Conservation (phyloP, 2,888 invertebrate genomes). For the Cosmia trapezina region DNA sequence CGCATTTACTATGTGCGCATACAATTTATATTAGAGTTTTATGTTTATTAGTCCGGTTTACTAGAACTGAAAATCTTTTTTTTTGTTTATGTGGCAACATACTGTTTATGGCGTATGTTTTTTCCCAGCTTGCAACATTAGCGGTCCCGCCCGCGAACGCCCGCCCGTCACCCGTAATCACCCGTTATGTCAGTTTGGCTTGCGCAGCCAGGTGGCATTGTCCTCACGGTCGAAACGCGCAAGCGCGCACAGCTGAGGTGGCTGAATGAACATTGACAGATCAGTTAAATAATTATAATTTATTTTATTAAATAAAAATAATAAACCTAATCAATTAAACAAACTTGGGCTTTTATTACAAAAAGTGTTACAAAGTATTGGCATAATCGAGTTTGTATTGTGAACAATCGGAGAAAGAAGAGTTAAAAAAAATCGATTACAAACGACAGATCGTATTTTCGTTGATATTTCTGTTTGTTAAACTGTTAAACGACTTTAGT, state of each 20-base stretch:
- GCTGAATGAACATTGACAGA: constrained; percentile 82
- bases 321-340: constrained; percentile 69
- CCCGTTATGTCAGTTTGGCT: constrained; percentile 76
- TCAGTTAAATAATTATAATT: constrained; percentile 71
- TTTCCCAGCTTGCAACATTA: constrained; percentile 60
- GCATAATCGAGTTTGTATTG: constrained; percentile 62
- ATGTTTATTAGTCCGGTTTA: neutral
- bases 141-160: constrained; percentile 65
- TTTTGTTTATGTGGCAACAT: constrained; percentile 34
- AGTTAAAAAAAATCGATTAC: constrained; percentile 84
- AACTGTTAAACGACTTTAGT: constrained; percentile 75
- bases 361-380: constrained; percentile 76
- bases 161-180: constrained; percentile 58
- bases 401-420: constrained; percentile 69
- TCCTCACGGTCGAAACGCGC: constrained; percentile 63
- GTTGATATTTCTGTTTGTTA: constrained; percentile 76
- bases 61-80: neutral
- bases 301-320: constrained; percentile 73
- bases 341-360: constrained; percentile 76
- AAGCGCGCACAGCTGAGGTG: constrained; percentile 77
- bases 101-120: constrained; percentile 19
- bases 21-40: neutral
- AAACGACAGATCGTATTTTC: constrained; percentile 78
- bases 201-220: constrained; percentile 84
- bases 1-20: neutral